phyloP scores from a whole-genome alignment of 2,888 invertebrate species.

The Scrobipalpa atriplicella region DNA sequence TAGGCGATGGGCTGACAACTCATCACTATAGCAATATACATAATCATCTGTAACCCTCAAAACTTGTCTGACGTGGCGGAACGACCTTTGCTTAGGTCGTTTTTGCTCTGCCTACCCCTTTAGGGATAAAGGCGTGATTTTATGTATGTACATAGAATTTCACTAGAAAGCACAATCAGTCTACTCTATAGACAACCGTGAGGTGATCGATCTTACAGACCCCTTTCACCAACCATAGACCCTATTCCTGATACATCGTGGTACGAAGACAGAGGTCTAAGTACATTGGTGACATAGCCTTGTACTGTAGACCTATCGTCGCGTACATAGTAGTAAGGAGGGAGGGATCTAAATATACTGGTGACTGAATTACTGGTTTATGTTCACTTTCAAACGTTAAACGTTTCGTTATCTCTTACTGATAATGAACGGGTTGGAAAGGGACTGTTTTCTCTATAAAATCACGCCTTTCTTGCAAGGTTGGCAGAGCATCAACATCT shows the following conservation, averaged over 20 bases:
- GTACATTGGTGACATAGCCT: not conserved
- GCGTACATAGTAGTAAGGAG: not conserved
- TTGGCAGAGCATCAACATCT: too few species aligned
- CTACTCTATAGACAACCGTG: not conserved
- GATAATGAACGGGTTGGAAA: constrained; percentile 5
- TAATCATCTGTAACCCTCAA: too few species aligned
- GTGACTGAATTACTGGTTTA: not conserved
- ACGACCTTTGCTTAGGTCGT: too few species aligned
- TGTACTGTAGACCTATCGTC: not conserved
- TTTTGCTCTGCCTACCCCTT: too few species aligned
- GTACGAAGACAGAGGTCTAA: not conserved
- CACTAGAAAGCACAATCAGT: not conserved
- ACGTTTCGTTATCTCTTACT: constrained; percentile 7
- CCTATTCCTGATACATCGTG: not conserved
- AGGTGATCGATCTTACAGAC: not conserved
- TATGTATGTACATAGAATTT: too few species aligned
- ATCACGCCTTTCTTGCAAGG: too few species aligned
- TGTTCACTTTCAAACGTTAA: constrained; percentile 4
- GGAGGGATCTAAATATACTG: not conserved
- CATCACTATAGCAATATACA: too few species aligned
- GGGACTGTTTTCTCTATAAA: not conserved
- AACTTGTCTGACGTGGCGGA: too few species aligned
- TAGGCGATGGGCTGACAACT: too few species aligned
- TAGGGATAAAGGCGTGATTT: too few species aligned
- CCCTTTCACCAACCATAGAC: constrained; percentile 1